Evolutionary conservation across 2,888 invertebrate genomes (phyloP).

Genomic region (Unio pictorum): DNA sequence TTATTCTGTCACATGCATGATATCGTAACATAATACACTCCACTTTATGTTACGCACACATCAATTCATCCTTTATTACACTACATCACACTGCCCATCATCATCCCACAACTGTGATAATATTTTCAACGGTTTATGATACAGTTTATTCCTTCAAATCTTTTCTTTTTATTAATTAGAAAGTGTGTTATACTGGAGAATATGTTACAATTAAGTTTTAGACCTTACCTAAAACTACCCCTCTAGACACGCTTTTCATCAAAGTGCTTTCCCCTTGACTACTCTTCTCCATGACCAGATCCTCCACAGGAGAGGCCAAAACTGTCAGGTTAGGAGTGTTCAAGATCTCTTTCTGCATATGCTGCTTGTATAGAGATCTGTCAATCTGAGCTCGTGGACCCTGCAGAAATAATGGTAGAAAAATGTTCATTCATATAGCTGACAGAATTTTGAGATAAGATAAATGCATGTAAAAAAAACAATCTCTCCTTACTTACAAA

Average conservation of each 20-base stretch:
- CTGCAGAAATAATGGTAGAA: conserved; percentile 37
- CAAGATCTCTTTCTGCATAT: conserved; percentile 82
- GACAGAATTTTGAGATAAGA: no score
- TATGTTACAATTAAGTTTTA: no score
- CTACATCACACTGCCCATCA: neutral
- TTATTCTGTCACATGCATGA: no score
- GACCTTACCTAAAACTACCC: conserved; percentile 59
- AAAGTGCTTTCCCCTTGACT: conserved; percentile 21
- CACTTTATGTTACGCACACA: no score
- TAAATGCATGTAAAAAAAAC: no score
- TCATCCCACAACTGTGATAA: neutral
- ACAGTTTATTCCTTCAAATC: no score
- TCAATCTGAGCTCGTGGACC: conserved; percentile 92
- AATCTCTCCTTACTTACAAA: no score
- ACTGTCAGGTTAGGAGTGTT: conserved; percentile 80
- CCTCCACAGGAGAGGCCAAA: conserved; percentile 83
- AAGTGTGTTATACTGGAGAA: no score
- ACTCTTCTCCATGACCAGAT: conserved; percentile 77
- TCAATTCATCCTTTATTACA: no score
- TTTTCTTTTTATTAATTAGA: no score
- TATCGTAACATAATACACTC: no score
- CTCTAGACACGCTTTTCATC: conserved; percentile 50
- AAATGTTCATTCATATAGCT: no score
- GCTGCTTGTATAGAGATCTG: conserved; percentile 82
- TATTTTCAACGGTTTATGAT: neutral